Evolutionary conservation across 2,888 invertebrate genomes (phyloP).

Genomic region (Volucella bombylans): DNA sequence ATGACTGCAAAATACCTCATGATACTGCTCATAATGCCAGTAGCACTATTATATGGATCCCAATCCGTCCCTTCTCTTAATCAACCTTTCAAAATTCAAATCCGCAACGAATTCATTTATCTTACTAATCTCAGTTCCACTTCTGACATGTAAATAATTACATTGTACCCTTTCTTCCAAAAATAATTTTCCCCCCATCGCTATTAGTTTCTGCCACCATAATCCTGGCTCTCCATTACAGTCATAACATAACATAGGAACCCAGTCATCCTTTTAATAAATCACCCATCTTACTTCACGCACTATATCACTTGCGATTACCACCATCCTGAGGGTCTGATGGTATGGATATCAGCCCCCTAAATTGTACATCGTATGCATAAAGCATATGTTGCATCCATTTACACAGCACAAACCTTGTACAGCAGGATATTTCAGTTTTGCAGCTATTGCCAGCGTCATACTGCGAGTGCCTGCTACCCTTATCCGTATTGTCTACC

Average conservation of each 20-base stretch:
- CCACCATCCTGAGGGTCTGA: background rate
- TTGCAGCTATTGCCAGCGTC: background rate
- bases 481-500: background rate
- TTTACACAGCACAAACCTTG: slow-evolving; percentile 48
- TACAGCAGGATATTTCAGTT: slow-evolving; percentile 26
- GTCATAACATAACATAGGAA: background rate
- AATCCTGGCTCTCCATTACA: background rate
- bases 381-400: slow-evolving; percentile 62
- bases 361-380: slow-evolving; percentile 16
- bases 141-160: slow-evolving; percentile 28
- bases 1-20: no score
- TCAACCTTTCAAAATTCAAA: slow-evolving; percentile 8
- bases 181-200: slow-evolving; percentile 29
- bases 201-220: slow-evolving; percentile 13
- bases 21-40: no score
- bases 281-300: slow-evolving; percentile 54
- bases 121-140: slow-evolving; percentile 23
- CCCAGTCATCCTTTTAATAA: slow-evolving; percentile 53
- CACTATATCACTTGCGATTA: slow-evolving; percentile 42
- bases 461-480: background rate
- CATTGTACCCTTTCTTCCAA: slow-evolving; percentile 17
- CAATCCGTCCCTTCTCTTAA: background rate
- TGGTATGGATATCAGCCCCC: no score
- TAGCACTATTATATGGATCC: no score
- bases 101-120: slow-evolving; percentile 26